Evolutionary conservation across 1,140 invertebrate species (phyloP).

Genomic region (Sinella curviseta): DNA sequence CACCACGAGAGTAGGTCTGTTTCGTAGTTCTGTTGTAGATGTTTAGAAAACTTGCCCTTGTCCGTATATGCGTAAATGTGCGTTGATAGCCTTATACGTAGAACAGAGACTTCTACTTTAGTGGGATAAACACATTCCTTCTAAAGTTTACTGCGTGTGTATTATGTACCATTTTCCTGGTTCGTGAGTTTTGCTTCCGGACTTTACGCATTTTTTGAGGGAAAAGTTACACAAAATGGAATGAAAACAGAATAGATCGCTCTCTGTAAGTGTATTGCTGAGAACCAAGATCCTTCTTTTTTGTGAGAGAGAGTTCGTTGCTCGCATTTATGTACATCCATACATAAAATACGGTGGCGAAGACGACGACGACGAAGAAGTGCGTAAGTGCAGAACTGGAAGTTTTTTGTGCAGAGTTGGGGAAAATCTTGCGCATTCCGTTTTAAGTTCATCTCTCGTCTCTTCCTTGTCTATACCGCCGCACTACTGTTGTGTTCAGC

Average conservation of each 20-base stretch:
- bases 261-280: background rate
- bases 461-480: too few species aligned
- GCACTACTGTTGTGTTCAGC: too few species aligned
- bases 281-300: background rate
- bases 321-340: slow-evolving; percentile 1
- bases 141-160: background rate
- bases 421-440: slow-evolving; percentile 23
- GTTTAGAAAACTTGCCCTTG: background rate
- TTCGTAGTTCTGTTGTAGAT: background rate
- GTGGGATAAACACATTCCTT: background rate
- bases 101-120: background rate
- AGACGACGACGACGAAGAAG: background rate
- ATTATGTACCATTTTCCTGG: background rate
- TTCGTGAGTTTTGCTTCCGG: slow-evolving; percentile 9
- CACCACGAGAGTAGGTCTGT: background rate
- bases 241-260: background rate
- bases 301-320: slow-evolving; percentile 4
- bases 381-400: background rate
- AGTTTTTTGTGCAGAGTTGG: slow-evolving; percentile 3
- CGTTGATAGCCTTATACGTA: background rate
- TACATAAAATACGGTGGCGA: background rate
- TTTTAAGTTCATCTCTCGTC: background rate
- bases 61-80: background rate
- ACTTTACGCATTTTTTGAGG: background rate
- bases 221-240: slow-evolving; percentile 1